These are phyloP conservation scores for Portevinia maculata DNA, from an alignment of 2,888 invertebrate genomes.

Conservation along the genomic window DNA sequence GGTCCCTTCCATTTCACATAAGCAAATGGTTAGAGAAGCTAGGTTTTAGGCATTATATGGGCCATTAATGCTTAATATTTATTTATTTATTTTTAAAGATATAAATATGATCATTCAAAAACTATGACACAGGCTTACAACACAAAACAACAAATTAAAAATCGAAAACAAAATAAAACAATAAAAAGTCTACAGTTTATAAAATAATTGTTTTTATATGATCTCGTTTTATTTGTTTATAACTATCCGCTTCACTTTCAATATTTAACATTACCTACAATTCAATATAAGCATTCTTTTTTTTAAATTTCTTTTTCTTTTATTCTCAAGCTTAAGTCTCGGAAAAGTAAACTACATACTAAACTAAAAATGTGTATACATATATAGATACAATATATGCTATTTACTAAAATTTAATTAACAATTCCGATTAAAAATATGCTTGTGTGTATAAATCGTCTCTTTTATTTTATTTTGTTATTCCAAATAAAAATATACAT, in stretches of 20 bases:
- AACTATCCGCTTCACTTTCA: slow-evolving; percentile 62
- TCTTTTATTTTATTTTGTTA: slow-evolving; percentile 20
- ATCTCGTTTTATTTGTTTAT: slow-evolving; percentile 43
- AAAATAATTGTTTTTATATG: slow-evolving; percentile 71
- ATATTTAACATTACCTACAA: slow-evolving; percentile 60
- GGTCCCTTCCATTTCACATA: too few species aligned
- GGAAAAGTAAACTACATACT: slow-evolving; percentile 59
- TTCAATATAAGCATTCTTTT: slow-evolving; percentile 45
- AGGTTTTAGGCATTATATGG: too few species aligned
- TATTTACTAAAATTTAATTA: slow-evolving; percentile 65
- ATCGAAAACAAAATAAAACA: slow-evolving; percentile 51
- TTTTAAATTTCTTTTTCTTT: slow-evolving; percentile 29
- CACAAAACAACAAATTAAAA: neutral
- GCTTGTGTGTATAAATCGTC: slow-evolving; percentile 36
- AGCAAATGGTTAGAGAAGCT: too few species aligned
- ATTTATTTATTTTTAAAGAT: too few species aligned
- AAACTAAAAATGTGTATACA: slow-evolving; percentile 59
- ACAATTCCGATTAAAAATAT: slow-evolving; percentile 67
- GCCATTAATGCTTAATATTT: too few species aligned
- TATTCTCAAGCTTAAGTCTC: slow-evolving; percentile 70
- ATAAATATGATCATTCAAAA: neutral
- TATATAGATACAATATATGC: slow-evolving; percentile 59
- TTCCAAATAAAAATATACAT: slow-evolving; percentile 49
- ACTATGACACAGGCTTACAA: neutral
- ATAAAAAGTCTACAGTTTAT: slow-evolving; percentile 64